A percentile compares a stretch with the other conserved stretches of the same genome.
Conservation (phyloP, 2,888 invertebrate genomes). For the Nomada hirtipes region DNA sequence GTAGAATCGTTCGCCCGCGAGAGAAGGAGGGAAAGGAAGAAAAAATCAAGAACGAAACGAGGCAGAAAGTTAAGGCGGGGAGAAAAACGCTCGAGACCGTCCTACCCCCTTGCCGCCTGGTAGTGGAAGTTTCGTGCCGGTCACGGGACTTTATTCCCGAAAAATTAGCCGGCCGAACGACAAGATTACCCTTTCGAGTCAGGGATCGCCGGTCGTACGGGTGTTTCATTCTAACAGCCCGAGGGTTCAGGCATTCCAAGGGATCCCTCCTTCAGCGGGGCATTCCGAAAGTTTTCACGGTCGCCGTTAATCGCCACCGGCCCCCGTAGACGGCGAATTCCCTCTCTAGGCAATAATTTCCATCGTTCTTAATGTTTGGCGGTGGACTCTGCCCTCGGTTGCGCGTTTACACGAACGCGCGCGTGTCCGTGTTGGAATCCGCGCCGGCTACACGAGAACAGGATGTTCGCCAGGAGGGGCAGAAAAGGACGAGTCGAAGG, state of each 20-base stretch:
- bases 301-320: conserved; percentile 57
- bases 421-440: conserved; percentile 44
- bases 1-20: conserved; percentile 14
- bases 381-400: conserved; percentile 43
- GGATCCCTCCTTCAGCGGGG: conserved; percentile 38
- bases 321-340: conserved; percentile 55
- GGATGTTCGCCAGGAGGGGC: conserved; percentile 17
- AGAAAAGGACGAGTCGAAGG: conserved; percentile 2
- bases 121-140: conserved; percentile 38
- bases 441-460: conserved; percentile 25
- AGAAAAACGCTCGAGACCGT: background rate
- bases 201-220: conserved; percentile 27
- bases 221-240: conserved; percentile 45
- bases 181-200: conserved; percentile 56
- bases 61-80: background rate
- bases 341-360: conserved; percentile 66
- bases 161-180: conserved; percentile 41
- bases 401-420: conserved; percentile 33
- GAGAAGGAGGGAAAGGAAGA: background rate
- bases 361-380: conserved; percentile 66
- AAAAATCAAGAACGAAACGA: background rate
- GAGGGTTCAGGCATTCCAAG: conserved; percentile 47
- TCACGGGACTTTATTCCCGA: conserved; percentile 38
- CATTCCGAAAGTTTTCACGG: conserved; percentile 57
- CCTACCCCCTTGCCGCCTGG: background rate